A percentile compares a stretch with the other conserved stretches of the same genome.
Conservation (phyloP, 2,797 vertebrate genomes). For the Pitangus sulphuratus region DNA sequence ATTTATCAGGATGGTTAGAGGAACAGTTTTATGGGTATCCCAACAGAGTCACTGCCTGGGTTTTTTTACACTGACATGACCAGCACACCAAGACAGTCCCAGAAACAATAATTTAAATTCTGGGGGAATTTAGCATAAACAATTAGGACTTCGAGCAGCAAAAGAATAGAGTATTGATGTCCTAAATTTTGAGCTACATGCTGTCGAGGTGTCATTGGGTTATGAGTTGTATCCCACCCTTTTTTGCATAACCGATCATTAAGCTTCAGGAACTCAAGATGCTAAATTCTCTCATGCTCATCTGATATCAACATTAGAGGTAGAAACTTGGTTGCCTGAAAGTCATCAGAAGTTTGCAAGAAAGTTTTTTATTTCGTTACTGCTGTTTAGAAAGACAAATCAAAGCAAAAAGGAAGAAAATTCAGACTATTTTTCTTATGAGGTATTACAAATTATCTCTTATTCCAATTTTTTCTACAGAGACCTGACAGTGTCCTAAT, state of each 20-base stretch:
- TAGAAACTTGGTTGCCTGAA: not conserved
- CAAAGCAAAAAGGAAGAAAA: not conserved
- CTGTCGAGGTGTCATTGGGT: not conserved
- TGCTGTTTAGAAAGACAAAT: not conserved
- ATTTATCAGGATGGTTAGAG: not conserved
- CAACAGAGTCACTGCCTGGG: accelerated
- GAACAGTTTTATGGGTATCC: not conserved
- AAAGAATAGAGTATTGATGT: not conserved
- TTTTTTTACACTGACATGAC: not conserved
- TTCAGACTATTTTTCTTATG: not conserved
- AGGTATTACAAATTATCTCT: not conserved
- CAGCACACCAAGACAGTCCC: not conserved
- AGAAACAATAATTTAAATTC: not conserved
- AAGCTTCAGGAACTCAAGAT: not conserved
- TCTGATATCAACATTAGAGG: not conserved
- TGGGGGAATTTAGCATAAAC: not conserved
- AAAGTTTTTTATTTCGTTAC: not conserved
- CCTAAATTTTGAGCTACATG: not conserved
- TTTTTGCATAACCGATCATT: not conserved
- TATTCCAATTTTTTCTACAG: not conserved
- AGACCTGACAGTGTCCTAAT: not conserved
- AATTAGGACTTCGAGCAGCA: not conserved
- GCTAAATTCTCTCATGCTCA: not conserved
- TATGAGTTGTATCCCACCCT: accelerated
- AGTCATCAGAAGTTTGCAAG: not conserved